Evolutionary conservation across 1,140 invertebrate genomes (phyloP).

Genomic region (Prorops nasuta): DNA sequence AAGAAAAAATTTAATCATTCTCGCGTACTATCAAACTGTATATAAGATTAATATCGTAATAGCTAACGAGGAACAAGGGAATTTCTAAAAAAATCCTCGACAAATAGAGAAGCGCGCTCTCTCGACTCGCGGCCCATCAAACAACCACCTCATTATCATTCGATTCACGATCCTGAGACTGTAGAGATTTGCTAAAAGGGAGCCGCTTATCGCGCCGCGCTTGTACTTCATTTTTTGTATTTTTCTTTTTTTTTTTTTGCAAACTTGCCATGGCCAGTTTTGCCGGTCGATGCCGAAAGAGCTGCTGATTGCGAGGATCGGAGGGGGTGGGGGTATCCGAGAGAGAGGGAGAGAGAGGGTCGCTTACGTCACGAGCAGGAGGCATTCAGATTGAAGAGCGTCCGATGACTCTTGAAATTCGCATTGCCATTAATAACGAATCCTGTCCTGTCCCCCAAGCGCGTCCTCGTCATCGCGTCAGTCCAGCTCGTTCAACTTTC

Average conservation of each 20-base stretch:
- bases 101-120: no score
- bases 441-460: conserved; percentile 14
- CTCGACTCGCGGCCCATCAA: no score
- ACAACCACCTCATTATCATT: conserved; percentile 51
- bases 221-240: no score
- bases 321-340: conserved; percentile 6
- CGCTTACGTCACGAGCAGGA: conserved; percentile 55
- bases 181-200: conserved; percentile 5
- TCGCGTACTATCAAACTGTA: no score
- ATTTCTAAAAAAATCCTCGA: no score
- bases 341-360: conserved; percentile 19
- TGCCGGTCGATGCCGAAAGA: no score
- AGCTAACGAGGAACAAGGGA: no score
- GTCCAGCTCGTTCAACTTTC: conserved; percentile 1
- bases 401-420: conserved; percentile 57
- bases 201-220: neutral
- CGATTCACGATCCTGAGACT: conserved; percentile 44
- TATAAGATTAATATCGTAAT: no score
- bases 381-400: conserved; percentile 56
- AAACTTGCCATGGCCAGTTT: no score
- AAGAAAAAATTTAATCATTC: no score
- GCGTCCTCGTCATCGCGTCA: neutral
- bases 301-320: no score
- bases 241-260: no score
- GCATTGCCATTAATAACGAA: conserved; percentile 58